Conservation (phyloP, 2,888 invertebrate species). For the Muscina levida region DNA sequence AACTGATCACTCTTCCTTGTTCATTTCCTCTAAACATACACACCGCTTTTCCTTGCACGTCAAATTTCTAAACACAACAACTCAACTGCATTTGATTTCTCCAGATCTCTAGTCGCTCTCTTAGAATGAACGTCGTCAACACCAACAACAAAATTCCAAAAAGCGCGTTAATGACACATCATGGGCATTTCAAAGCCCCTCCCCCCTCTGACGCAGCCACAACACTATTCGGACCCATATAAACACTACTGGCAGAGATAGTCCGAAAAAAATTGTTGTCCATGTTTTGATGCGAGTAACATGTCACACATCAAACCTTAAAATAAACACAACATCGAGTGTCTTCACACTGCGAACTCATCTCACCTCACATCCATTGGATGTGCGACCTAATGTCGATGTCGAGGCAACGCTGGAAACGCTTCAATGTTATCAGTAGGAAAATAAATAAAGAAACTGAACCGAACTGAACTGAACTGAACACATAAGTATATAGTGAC, state of each 20-base stretch:
- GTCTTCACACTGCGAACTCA: not conserved
- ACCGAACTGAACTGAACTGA: too few species aligned
- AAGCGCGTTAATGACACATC: slow-evolving; percentile 65
- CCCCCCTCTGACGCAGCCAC: too few species aligned
- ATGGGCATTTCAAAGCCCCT: slow-evolving; percentile 62
- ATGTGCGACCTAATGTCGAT: slow-evolving; percentile 29
- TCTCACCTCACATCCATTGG: slow-evolving; percentile 38
- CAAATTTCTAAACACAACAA: slow-evolving; percentile 59
- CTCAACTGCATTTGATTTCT: slow-evolving; percentile 37
- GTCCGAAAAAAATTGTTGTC: slow-evolving; percentile 58
- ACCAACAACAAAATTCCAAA: slow-evolving; percentile 64
- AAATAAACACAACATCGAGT: slow-evolving; percentile 45
- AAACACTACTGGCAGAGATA: not conserved
- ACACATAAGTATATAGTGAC: not conserved
- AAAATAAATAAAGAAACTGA: slow-evolving; percentile 21
- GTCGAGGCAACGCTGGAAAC: slow-evolving; percentile 7
- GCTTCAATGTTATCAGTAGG: slow-evolving; percentile 27
- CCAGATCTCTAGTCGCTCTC: not conserved
- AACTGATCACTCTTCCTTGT: too few species aligned
- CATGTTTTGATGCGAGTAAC: slow-evolving; percentile 62
- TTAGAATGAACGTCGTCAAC: too few species aligned
- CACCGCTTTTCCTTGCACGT: slow-evolving; percentile 25
- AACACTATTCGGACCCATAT: not conserved
- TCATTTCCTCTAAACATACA: too few species aligned
- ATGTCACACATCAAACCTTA: slow-evolving; percentile 65